Conservation (phyloP, 2,113 vertebrate species). For the Tenrec ecaudatus region DNA sequence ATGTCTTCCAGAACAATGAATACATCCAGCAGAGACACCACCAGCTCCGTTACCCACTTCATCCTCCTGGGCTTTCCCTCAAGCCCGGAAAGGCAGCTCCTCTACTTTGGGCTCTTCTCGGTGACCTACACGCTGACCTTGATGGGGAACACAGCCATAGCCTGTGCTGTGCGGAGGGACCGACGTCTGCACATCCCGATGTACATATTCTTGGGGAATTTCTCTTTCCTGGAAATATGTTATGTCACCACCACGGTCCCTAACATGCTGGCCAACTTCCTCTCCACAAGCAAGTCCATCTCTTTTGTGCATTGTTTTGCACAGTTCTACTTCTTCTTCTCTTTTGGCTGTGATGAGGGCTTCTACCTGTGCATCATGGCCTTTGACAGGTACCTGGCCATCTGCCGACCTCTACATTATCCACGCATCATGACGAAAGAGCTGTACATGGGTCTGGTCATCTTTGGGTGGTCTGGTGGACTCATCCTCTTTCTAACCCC, state of each 20-base stretch:
- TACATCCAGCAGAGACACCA: not conserved
- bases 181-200: constrained; percentile 7
- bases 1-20: constrained; percentile 25
- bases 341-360: constrained; percentile 60
- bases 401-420: constrained; percentile 78
- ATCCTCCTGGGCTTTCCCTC: constrained; percentile 73
- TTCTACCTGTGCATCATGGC: constrained; percentile 77
- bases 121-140: constrained; percentile 47
- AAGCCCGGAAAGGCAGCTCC: not conserved
- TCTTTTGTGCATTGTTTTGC: constrained; percentile 69
- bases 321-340: constrained; percentile 78
- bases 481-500: constrained; percentile 36
- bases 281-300: constrained; percentile 61
- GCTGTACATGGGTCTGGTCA: not conserved
- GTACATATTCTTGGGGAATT: constrained; percentile 67
- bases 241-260: constrained; percentile 69
- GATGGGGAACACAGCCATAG: constrained; percentile 61
- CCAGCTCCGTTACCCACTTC: constrained; percentile 30
- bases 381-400: constrained; percentile 79
- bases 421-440: constrained; percentile 56
- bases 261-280: constrained; percentile 67
- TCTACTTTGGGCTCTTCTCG: constrained; percentile 67
- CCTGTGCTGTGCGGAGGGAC: constrained; percentile 34
- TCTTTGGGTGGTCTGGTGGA: constrained; percentile 21
- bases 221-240: constrained; percentile 71